Percentiles rank a stretch among this genome's conserved stretches.
phyloP scores from a whole-genome alignment of 2,888 invertebrate species.

The Platerodrilus igneus region DNA sequence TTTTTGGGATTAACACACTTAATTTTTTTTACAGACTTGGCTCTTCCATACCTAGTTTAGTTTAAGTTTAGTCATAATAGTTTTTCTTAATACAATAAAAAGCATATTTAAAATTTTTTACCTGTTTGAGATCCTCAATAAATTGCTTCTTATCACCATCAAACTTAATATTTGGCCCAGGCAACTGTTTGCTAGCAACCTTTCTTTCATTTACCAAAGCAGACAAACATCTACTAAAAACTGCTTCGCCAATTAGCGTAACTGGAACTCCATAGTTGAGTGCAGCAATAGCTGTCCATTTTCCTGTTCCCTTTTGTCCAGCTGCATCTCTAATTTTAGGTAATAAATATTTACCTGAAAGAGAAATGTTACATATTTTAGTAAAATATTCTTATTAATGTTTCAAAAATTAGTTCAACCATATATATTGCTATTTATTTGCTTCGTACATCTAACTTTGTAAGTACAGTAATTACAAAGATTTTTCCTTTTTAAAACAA shows the following conservation, averaged over 20 bases:
- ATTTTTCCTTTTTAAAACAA: too few species aligned
- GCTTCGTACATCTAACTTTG: too few species aligned
- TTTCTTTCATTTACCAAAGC: conserved; percentile 85
- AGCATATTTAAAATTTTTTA: conserved; percentile 33
- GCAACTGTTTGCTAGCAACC: conserved; percentile 70
- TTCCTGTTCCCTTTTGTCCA: conserved; percentile 98
- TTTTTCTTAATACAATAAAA: too few species aligned
- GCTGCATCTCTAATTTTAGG: conserved; percentile 94
- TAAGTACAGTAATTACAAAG: too few species aligned
- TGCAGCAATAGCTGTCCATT: conserved; percentile 98
- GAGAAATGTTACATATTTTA: conserved; percentile 2
- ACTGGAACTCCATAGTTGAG: conserved; percentile 95
- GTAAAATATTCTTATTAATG: not conserved
- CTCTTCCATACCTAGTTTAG: not conserved
- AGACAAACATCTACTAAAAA: conserved; percentile 93
- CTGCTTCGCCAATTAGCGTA: conserved; percentile 97
- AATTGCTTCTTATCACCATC: conserved; percentile 73
- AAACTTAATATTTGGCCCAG: conserved; percentile 62
- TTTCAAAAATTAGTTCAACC: too few species aligned
- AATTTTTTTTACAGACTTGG: not conserved
- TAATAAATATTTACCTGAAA: conserved; percentile 64
- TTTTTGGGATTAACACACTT: not conserved
- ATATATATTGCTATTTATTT: too few species aligned
- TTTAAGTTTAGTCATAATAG: conserved; percentile 1
- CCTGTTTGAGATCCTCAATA: conserved; percentile 72